phyloP scores from a whole-genome alignment of 1,140 invertebrate genomes.

The Eurosta solidaginis region DNA sequence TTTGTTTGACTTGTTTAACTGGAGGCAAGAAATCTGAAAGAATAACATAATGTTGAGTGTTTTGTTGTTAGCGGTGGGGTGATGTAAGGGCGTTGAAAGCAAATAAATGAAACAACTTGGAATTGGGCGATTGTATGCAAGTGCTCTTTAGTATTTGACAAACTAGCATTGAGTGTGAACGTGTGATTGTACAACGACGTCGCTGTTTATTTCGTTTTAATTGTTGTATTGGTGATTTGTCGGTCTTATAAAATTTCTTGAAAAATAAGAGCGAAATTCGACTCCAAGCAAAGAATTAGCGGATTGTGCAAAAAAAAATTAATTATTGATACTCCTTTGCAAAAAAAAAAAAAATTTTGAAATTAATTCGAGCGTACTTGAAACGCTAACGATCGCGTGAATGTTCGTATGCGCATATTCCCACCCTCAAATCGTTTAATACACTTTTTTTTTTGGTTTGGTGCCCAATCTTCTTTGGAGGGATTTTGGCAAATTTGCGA shows the following conservation, averaged over 20 bases:
- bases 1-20: no score
- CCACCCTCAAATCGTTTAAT: background rate
- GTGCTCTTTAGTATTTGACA: background rate
- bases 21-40: no score
- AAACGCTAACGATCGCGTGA: background rate
- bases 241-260: background rate
- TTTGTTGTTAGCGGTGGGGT: background rate
- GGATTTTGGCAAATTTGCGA: background rate
- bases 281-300: background rate
- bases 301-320: no score
- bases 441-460: no score
- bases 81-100: background rate
- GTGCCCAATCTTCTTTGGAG: background rate
- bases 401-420: background rate
- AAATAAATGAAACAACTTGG: slow-evolving; percentile 12
- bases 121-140: background rate
- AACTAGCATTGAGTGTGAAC: background rate
- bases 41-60: background rate
- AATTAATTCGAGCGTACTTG: background rate
- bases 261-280: background rate
- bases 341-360: background rate
- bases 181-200: background rate
- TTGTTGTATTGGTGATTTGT: background rate
- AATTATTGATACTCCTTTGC: background rate
- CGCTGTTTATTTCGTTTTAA: background rate